Base-by-base conservation (phyloP, 2,888 invertebrate genomes). In the Leptopilina syphax region DNA sequence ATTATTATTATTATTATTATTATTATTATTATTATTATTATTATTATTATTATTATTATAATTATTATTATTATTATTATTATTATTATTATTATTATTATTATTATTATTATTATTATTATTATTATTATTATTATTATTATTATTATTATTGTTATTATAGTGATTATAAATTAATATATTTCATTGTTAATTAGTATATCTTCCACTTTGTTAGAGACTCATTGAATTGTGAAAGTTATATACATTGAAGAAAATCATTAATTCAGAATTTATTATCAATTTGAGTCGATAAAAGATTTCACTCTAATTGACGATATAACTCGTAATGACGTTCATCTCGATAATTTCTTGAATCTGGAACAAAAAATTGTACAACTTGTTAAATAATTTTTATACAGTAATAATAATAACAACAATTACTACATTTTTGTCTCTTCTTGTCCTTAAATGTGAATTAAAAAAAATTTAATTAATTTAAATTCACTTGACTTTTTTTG, bases 161-260 rank as follows among this genome's bases (percentile, higher is more conserved):
- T 10, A 50, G 12, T 68, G 24, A 50, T 24, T 47, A 24, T 10
- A 24, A 50, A 68, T 5, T 4, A 44, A 50, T 6, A 8, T 24
- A 63, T 50, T 50, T 9, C 27, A 70, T 54, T 70, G 27, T 27
- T 27, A 70, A 13, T 54, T 70, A n/a, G 34, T 27, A 10, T 34
- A 8, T 54, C 27, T 70, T 70, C 70, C 27, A 70, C 34, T 70
- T 70, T 70, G 47, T 12, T 70, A 24, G 3, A 34, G 27, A 12
- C 12, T 70, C 54, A 13, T 50, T 70, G 27, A 13, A 70, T 54
- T 27, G 27, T 50, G 47, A 70, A 68, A 50, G n/a, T 24, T 7
- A 27, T 24, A 27, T 1, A 44, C 27, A 57, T 70, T 54, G 27
- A 70, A 70, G 27, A 13, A 34, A 34, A 34, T 54, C 70, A 54